Evolutionary conservation across 2,797 vertebrate genomes (phyloP), one percentile per base, ranked within the genome.

Genomic region (Myotis myotis): DNA sequence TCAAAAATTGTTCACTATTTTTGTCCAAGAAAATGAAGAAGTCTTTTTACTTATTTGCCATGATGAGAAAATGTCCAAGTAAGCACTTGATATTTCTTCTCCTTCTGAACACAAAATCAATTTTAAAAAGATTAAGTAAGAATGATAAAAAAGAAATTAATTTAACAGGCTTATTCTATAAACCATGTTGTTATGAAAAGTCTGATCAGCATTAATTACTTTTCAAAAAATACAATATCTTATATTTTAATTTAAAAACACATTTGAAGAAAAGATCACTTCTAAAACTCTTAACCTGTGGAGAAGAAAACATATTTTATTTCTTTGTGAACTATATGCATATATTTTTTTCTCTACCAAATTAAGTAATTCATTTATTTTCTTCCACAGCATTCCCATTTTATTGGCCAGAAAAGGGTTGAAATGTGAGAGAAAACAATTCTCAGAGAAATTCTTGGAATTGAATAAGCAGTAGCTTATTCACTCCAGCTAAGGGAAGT

Each of bases 351-450:
- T 88, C 53, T 86, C 49, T 23, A 6, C 19, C 17, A 88, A 76
- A 38, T 78, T 80, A 95, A 96, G 33, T 22, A 87, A 92, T 80
- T 96, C 0, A 49, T 95, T 96, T 85, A 86, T 79, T 87, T 36
- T 86, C 10, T 96, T 89, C 76, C 23, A 57, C 2, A 79, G 12
- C 0, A 87, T 79, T 66, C 5, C 47, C 3, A 75, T 44, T 72
- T 94, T 93, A 13, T 75, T 49, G 85, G 72, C 96, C 87, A 71
- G 25, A 94, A 53, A 70, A 70, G 5, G 12, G 38, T 84, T 79
- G 92, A 95, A 95, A 94, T 12, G 33, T 80, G 30, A 94, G 30
- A 92, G 23, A 87, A 97, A 95, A 64, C 12, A 75, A 71, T 96
- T 97, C 78, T 93, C 44, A 70, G 10, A 49, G 36, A 83, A 49